Percentiles rank a stretch among this genome's conserved stretches.
These are phyloP conservation scores for Diploscapter pachys DNA, from an alignment of 1,140 invertebrate species.

Conservation along the genomic window DNA sequence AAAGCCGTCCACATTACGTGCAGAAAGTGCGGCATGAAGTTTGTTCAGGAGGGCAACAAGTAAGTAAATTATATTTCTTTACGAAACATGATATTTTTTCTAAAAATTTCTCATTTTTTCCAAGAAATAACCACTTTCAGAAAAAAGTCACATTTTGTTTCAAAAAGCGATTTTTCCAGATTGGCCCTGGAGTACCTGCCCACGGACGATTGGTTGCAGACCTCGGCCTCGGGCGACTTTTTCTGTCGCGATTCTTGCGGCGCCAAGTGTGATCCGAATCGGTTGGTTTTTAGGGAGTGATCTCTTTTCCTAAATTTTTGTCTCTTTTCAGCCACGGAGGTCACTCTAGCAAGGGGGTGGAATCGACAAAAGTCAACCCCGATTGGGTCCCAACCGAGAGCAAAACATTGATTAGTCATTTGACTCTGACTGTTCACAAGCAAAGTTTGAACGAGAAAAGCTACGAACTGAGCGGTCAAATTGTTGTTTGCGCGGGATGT, in stretches of 20 bases:
- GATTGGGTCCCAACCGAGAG: slow-evolving; percentile 38
- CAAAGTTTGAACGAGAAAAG: background rate
- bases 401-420: slow-evolving; percentile 36
- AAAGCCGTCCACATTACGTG: no score
- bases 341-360: slow-evolving; percentile 13
- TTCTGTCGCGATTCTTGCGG: slow-evolving; percentile 32
- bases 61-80: no score
- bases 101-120: no score
- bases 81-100: no score
- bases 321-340: slow-evolving; percentile 39
- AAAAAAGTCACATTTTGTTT: no score
- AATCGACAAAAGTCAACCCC: slow-evolving; percentile 18
- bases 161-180: background rate
- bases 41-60: no score
- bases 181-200: slow-evolving; percentile 40
- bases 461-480: no score
- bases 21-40: no score
- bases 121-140: no score
- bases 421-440: slow-evolving; percentile 40
- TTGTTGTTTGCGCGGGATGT: no score
- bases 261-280: slow-evolving; percentile 31
- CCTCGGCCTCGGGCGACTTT: slow-evolving; percentile 20
- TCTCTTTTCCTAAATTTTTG: background rate
- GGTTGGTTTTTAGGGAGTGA: slow-evolving; percentile 17
- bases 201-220: slow-evolving; percentile 41